phyloP scores from a whole-genome alignment of 30 jellyfish, hydroid and myxozoan species.

The Cassiopea andromeda region DNA sequence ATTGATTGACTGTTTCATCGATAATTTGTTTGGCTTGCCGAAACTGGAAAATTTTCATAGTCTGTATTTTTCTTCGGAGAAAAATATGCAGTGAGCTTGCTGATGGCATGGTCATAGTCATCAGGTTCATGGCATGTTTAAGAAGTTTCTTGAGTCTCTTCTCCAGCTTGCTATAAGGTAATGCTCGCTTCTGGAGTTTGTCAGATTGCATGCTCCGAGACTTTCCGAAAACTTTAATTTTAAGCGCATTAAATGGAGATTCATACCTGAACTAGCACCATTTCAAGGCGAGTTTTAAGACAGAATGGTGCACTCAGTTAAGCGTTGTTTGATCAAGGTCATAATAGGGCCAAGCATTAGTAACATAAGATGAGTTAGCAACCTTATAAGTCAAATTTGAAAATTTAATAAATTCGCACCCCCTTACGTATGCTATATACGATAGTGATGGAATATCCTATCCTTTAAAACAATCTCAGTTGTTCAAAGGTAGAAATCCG shows the following conservation, averaged over 20 bases:
- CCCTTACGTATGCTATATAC: background rate
- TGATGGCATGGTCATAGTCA: background rate
- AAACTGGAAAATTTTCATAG: constrained; percentile 22
- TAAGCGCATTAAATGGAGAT: too few species aligned
- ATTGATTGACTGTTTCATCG: constrained; percentile 32
- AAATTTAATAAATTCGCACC: too few species aligned
- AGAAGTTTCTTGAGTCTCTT: constrained; percentile 21
- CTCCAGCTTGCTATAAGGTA: constrained; percentile 31
- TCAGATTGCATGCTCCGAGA: constrained; percentile 35
- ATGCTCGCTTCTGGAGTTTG: constrained; percentile 12
- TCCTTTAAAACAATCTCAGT: constrained; percentile 31
- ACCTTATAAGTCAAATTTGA: too few species aligned
- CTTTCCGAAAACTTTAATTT: background rate
- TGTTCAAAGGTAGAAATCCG: constrained; percentile 22
- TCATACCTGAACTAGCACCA: too few species aligned
- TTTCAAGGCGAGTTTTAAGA: too few species aligned
- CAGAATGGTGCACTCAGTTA: too few species aligned
- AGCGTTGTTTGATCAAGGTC: too few species aligned
- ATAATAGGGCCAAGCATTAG: too few species aligned
- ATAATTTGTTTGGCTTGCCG: constrained; percentile 39
- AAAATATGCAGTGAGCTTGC: background rate
- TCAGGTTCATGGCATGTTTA: constrained; percentile 11
- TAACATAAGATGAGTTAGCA: too few species aligned
- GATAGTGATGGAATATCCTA: constrained; percentile 20
- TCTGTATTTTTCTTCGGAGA: constrained; percentile 9